Evolutionary conservation across 2,888 invertebrate species (phyloP).

Genomic region (Synanthedon tipuliformis): DNA sequence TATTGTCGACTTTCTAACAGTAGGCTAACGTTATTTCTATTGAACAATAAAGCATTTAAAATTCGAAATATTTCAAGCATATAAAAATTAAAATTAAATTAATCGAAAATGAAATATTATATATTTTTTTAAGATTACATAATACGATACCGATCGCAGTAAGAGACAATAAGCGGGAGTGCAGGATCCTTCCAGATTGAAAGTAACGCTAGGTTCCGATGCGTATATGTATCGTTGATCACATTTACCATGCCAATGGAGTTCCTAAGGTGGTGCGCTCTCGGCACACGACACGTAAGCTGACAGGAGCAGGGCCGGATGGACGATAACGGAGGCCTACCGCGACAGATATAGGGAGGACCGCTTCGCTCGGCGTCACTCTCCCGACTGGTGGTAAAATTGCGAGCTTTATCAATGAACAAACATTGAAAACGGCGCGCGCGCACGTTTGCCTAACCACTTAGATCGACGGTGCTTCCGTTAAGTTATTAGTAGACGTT

Average conservation of each 20-base stretch:
- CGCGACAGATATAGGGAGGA: slow-evolving; percentile 23
- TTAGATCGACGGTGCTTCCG: slow-evolving; percentile 58
- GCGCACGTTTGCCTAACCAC: slow-evolving; percentile 48
- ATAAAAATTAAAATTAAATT: too few relatives aligned
- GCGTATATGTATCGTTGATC: slow-evolving; percentile 17
- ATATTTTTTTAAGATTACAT: slow-evolving; percentile 24
- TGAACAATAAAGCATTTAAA: too few relatives aligned
- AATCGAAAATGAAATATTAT: background rate
- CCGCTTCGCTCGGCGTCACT: slow-evolving; percentile 43
- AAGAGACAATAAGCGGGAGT: slow-evolving; percentile 41
- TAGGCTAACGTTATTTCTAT: too few relatives aligned
- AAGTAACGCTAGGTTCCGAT: slow-evolving; percentile 14
- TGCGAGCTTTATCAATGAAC: slow-evolving; percentile 53
- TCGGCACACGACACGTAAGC: slow-evolving; percentile 21
- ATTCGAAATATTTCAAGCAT: too few relatives aligned
- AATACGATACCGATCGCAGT: slow-evolving; percentile 53
- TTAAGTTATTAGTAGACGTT: slow-evolving; percentile 37
- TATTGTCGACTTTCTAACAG: too few relatives aligned
- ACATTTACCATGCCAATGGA: slow-evolving; percentile 65
- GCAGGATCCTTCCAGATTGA: slow-evolving; percentile 29
- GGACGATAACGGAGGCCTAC: slow-evolving; percentile 16
- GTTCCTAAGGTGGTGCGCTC: slow-evolving; percentile 27
- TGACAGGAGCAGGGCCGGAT: slow-evolving; percentile 25
- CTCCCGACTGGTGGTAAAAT: slow-evolving; percentile 52
- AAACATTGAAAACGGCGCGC: slow-evolving; percentile 31